phyloP scores from a whole-genome alignment of 64 coral and sea anemone genomes.

The Cladopsammia gracilis region DNA sequence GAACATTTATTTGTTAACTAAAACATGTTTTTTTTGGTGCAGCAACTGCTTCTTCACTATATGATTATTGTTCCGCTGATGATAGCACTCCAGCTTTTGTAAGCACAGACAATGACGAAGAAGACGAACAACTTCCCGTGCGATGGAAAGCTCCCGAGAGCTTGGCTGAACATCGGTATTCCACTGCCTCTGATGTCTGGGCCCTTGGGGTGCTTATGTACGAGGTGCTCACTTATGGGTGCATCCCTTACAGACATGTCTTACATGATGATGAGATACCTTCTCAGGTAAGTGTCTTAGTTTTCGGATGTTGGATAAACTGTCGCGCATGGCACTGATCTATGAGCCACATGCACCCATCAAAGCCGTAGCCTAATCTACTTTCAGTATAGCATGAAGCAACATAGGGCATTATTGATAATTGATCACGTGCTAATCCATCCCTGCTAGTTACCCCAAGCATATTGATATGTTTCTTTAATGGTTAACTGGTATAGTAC shows the following conservation, averaged over 20 bases:
- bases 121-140: background rate
- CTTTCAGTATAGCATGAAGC: no score
- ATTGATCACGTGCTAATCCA: no score
- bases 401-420: no score
- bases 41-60: background rate
- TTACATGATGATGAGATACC: background rate
- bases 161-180: slow-evolving; percentile 39
- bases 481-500: no score
- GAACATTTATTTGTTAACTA: no score
- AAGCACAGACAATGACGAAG: background rate
- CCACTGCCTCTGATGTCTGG: slow-evolving; percentile 72
- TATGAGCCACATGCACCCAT: no score
- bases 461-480: no score
- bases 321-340: no score
- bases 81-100: background rate
- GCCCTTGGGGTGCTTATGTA: slow-evolving; percentile 65
- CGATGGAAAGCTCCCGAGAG: slow-evolving; percentile 72
- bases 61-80: background rate
- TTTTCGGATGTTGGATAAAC: no score
- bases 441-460: no score
- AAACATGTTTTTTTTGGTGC: no score
- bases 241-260: slow-evolving; percentile 55
- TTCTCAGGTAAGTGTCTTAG: background rate
- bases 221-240: slow-evolving; percentile 66
- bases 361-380: no score